Evolutionary conservation across 2,888 invertebrate species (phyloP).

Genomic region (Polydrusus cervinus): DNA sequence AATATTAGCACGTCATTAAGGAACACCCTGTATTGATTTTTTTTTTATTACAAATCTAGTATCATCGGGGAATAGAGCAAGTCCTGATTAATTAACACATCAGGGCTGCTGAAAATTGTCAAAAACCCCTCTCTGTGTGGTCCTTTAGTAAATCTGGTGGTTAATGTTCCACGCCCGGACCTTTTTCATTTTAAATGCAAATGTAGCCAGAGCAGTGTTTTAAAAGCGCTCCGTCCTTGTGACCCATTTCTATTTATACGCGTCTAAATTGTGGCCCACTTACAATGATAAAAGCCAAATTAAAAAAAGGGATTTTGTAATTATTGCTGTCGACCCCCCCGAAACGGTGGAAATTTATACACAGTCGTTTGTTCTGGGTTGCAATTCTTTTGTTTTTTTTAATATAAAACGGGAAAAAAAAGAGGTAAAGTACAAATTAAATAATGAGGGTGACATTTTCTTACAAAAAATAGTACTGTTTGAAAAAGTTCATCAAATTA

Average conservation of each 20-base stretch:
- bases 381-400: constrained; percentile 12
- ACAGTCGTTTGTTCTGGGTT: constrained; percentile 14
- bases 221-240: not conserved
- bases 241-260: constrained; percentile 16
- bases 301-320: constrained; percentile 17
- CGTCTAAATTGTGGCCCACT: constrained; percentile 3
- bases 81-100: no score
- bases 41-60: no score
- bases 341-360: constrained; percentile 1
- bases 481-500: no score
- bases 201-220: constrained; percentile 1
- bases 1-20: no score
- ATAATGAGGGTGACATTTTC: no score
- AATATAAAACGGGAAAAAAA: not conserved
- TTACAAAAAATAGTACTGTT: no score
- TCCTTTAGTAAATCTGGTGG: not conserved
- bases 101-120: no score
- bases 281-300: constrained; percentile 13
- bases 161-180: not conserved
- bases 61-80: no score
- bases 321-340: constrained; percentile 4
- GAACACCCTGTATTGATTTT: no score
- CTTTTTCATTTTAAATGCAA: constrained; percentile 16
- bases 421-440: not conserved
- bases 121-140: no score